Conservation (phyloP, 2,113 vertebrate species). For the Glareola pratincola region DNA sequence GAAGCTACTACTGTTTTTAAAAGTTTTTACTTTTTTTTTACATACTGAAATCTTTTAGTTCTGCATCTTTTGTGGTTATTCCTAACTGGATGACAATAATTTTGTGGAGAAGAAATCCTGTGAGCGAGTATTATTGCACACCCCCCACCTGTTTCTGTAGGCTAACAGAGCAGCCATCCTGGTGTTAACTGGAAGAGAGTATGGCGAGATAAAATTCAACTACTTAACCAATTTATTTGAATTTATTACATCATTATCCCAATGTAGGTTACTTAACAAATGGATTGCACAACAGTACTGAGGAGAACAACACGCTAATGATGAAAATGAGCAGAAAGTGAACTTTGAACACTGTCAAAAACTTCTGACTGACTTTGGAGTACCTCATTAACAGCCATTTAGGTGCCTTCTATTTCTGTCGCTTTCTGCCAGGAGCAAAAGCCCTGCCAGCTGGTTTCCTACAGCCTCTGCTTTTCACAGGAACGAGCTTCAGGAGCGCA, state of each 20-base stretch:
- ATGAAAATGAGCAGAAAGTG: background rate
- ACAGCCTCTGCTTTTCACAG: background rate
- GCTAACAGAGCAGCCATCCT: slow-evolving; percentile 12
- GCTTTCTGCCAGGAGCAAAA: background rate
- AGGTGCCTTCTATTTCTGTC: background rate
- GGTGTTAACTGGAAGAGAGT: slow-evolving; percentile 38
- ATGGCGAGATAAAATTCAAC: background rate
- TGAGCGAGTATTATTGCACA: background rate
- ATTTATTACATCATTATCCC: background rate
- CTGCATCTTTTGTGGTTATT: background rate
- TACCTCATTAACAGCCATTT: background rate
- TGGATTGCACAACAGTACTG: background rate
- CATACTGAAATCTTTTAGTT: background rate
- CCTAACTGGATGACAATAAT: background rate
- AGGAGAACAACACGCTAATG: background rate
- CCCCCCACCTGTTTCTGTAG: background rate
- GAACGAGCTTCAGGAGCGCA: background rate
- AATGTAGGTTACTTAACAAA: background rate
- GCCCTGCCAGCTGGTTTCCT: background rate
- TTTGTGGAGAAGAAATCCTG: background rate
- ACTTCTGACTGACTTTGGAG: background rate
- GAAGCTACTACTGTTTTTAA: slow-evolving; percentile 50
- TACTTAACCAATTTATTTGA: background rate
- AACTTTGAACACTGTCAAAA: background rate
- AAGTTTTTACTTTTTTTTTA: slow-evolving; percentile 41